Conservation (phyloP, 2,888 invertebrate genomes). For the Deilephila porcellus region DNA sequence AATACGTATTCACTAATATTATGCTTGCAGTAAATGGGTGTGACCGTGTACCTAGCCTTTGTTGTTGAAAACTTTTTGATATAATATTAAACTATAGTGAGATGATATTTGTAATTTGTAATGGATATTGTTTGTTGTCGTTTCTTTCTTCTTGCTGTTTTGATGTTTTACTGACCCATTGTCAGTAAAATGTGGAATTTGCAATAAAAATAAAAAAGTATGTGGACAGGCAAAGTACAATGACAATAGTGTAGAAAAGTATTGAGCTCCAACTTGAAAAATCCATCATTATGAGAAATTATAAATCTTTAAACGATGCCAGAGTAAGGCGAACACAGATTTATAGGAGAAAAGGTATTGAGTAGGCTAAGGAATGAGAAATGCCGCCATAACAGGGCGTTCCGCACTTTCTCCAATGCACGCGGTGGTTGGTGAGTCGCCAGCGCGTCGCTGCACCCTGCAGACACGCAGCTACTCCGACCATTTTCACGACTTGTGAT, state of each 20-base stretch:
- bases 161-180: not conserved
- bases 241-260: not conserved
- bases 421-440: slow-evolving; percentile 38
- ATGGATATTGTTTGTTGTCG: no score
- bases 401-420: slow-evolving; percentile 69
- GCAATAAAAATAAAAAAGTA: not conserved
- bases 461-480: slow-evolving; percentile 46
- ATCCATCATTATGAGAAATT: slow-evolving; percentile 45
- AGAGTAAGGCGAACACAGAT: slow-evolving; percentile 67
- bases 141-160: no score
- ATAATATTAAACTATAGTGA: no score
- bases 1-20: not conserved
- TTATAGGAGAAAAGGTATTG: slow-evolving; percentile 68
- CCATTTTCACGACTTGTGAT: slow-evolving; percentile 13
- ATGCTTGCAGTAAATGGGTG: no score
- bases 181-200: not conserved
- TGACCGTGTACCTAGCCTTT: no score
- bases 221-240: not conserved
- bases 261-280: not conserved
- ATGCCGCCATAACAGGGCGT: slow-evolving; percentile 77
- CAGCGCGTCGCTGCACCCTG: slow-evolving; percentile 56
- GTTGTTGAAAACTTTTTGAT: no score
- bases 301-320: slow-evolving; percentile 52
- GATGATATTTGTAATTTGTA: no score
- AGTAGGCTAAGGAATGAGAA: slow-evolving; percentile 69